These are phyloP conservation scores for Addax nasomaculatus DNA, from an alignment of 2,113 vertebrate genomes.

Conservation along the genomic window DNA sequence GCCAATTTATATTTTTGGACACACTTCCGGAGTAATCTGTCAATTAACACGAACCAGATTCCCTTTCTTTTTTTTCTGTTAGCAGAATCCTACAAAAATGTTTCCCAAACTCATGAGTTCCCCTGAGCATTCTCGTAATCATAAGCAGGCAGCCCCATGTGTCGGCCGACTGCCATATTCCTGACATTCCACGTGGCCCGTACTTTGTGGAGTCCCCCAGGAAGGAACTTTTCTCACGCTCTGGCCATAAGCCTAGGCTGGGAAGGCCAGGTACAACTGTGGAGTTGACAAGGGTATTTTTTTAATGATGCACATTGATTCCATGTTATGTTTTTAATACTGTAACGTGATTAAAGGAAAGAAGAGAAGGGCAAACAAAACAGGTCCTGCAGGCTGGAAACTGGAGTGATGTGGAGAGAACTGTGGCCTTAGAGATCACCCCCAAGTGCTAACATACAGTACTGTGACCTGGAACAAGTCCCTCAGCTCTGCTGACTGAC, in stretches of 20 bases:
- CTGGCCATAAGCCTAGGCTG: background rate
- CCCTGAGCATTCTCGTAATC: constrained; percentile 30
- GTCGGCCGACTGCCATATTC: background rate
- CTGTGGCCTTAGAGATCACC: background rate
- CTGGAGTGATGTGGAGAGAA: background rate
- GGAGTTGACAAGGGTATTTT: background rate
- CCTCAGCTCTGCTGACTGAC: background rate
- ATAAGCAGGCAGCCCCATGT: constrained; percentile 23
- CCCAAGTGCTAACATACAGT: background rate
- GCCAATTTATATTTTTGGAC: constrained; percentile 32
- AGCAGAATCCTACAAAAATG: constrained; percentile 52
- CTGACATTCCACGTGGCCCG: background rate
- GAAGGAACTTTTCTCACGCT: background rate
- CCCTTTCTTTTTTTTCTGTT: constrained; percentile 37
- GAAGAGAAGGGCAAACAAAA: background rate
- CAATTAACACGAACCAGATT: constrained; percentile 55
- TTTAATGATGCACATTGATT: background rate
- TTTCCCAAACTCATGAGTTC: constrained; percentile 42
- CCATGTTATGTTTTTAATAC: constrained; percentile 6
- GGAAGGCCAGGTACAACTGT: background rate
- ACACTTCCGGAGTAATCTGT: constrained; percentile 26
- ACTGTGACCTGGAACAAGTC: background rate
- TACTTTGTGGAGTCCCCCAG: background rate
- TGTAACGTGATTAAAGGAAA: background rate
- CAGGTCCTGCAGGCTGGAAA: background rate